phyloP scores from a whole-genome alignment of 2,113 vertebrate species.

The Regulus satrapa region DNA sequence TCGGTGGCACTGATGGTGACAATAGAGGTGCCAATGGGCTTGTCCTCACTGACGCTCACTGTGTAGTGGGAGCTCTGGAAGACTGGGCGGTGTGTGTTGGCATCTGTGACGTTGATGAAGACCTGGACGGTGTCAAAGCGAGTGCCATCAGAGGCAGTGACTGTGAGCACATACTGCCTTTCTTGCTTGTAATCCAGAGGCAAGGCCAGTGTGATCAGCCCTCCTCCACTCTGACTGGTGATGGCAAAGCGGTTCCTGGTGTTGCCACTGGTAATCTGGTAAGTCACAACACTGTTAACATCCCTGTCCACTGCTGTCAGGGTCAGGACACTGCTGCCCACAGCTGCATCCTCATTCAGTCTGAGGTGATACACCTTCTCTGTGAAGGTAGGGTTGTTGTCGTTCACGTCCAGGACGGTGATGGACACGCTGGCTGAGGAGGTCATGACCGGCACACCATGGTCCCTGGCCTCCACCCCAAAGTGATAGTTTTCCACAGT shows the following conservation, averaged over 20 bases:
- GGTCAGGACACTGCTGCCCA: constrained; percentile 91
- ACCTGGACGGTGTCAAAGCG: constrained; percentile 88
- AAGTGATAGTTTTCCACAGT: constrained; percentile 88
- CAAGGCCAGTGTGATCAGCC: constrained; percentile 89
- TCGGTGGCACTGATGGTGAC: constrained; percentile 88
- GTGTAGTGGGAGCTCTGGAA: constrained; percentile 94
- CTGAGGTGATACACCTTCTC: constrained; percentile 89
- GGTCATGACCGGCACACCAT: constrained; percentile 84
- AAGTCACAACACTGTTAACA: constrained; percentile 92
- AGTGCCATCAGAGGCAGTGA: constrained; percentile 91
- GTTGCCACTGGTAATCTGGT: constrained; percentile 96
- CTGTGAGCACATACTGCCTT: constrained; percentile 89
- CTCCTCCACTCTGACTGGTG: constrained; percentile 93
- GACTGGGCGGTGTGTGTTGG: constrained; percentile 93
- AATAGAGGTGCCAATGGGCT: constrained; percentile 86
- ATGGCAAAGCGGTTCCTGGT: constrained; percentile 95
- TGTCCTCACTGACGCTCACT: constrained; percentile 83
- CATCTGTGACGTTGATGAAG: constrained; percentile 93
- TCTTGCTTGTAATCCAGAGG: constrained; percentile 97
- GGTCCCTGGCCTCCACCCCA: constrained; percentile 89
- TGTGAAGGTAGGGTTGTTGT: constrained; percentile 90
- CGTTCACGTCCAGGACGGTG: constrained; percentile 90
- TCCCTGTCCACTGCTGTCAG: constrained; percentile 88
- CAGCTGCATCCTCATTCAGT: constrained; percentile 89
- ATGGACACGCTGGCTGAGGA: constrained; percentile 94